Conservation (phyloP, 2,888 invertebrate species). For the Tholera decimalis region DNA sequence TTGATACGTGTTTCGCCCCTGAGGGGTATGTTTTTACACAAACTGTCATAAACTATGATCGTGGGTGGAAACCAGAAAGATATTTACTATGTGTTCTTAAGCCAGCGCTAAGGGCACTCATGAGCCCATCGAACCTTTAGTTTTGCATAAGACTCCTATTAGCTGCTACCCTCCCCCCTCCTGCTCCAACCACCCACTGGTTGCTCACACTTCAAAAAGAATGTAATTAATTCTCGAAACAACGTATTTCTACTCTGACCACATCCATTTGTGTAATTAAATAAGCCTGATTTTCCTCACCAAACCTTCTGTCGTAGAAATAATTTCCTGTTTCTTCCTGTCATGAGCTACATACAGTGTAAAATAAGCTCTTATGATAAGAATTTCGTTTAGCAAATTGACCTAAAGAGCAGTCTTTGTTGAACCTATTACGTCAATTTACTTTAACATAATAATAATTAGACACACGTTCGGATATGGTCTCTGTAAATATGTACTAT, state of each 20-base stretch:
- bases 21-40: too few species aligned
- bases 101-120: background rate
- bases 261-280: conserved; percentile 47
- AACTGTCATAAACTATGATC: too few species aligned
- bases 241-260: conserved; percentile 29
- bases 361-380: conserved; percentile 19
- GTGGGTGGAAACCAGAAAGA: background rate
- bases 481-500: background rate
- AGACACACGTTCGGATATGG: conserved; percentile 1
- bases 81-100: background rate
- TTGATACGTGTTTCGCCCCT: too few species aligned
- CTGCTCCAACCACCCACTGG: conserved; percentile 17
- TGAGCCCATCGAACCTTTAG: conserved; percentile 35
- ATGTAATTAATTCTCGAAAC: conserved; percentile 39
- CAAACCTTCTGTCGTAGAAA: conserved; percentile 6
- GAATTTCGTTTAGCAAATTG: conserved; percentile 58
- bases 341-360: conserved; percentile 18
- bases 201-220: conserved; percentile 51
- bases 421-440: conserved; percentile 49
- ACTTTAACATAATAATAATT: conserved; percentile 38
- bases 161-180: conserved; percentile 20
- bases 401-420: conserved; percentile 42
- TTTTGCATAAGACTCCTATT: conserved; percentile 44
- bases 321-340: conserved; percentile 29
- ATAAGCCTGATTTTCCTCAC: conserved; percentile 38